Evolutionary conservation across 2,888 invertebrate species (phyloP), one percentile per base, ranked within the genome.

Genomic region (Polydrusus tereticollis): DNA sequence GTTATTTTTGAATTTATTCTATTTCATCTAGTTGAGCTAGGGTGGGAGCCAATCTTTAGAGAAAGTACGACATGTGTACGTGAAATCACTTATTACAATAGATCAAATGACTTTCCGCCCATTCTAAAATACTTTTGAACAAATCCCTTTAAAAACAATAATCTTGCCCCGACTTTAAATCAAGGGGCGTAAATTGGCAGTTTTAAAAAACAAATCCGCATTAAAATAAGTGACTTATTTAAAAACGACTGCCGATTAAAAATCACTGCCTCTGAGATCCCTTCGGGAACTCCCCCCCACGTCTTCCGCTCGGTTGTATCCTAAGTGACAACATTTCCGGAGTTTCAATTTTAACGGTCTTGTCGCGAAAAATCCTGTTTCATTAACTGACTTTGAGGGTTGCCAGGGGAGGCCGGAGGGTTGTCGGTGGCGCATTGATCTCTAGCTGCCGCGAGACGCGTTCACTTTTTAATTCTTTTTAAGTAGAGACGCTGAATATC

Each of bases 311-410:
- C 62, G 71, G 75, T 75, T 76, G 74, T 77, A 76, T 77, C 74
- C 80, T 76, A 80, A 82, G 81, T 83, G 83, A 82, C 83, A 80
- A 80, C 81, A 81, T 83, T 80, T 80, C 78, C 78, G 77, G 81
- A 80, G 79, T 81, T 80, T 82, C 82, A 78, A 78, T 81, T 81
- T 82, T 82, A 82, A 83, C 83, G 79, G 81, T 81, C 77, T 81
- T 80, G 83, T 84, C 83, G 81, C 82, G 84, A 85, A 85, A 85
- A 85, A 86, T 85, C 84, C 83, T 82, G 83, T 85, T 85, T 86
- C 86, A 85, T 85, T 85, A 85, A 84, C 83, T 85, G 83, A 81
- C 83, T 84, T 83, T 80, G 79, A 80, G 81, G 82, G 79, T 82
- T 81, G 82, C 80, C 77, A 81, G 78, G 78, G 65, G 65, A 65